phyloP scores from a whole-genome alignment of 2,797 vertebrate genomes.

The Monodelphis domestica region DNA sequence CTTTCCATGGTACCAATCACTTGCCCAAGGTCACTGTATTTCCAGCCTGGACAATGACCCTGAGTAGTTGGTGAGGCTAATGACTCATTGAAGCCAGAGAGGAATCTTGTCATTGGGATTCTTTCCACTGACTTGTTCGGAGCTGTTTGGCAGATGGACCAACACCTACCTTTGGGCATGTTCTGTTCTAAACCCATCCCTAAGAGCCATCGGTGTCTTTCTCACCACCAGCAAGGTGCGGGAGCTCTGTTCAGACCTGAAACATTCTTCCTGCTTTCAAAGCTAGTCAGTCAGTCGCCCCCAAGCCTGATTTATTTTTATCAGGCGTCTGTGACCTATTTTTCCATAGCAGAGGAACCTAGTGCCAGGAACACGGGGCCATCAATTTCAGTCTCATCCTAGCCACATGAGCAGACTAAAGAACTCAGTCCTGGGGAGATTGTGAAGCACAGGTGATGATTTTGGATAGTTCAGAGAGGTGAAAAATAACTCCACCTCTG shows the following conservation, averaged over 20 bases:
- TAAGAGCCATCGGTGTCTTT: slow-evolving; percentile 59
- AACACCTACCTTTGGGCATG: slow-evolving; percentile 71
- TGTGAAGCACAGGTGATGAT: neutral
- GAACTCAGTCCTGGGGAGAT: slow-evolving; percentile 28
- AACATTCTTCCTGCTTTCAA: slow-evolving; percentile 57
- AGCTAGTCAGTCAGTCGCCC: slow-evolving; percentile 53
- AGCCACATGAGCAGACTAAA: slow-evolving; percentile 9
- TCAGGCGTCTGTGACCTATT: slow-evolving; percentile 58
- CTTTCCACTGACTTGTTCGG: slow-evolving; percentile 61
- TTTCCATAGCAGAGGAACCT: slow-evolving; percentile 59
- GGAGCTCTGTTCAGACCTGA: slow-evolving; percentile 69
- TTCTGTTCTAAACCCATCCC: slow-evolving; percentile 73
- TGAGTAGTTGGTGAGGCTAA: slow-evolving; percentile 25
- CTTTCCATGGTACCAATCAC: neutral
- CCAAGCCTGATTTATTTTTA: slow-evolving; percentile 61
- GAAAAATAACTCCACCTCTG: neutral
- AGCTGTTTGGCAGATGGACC: slow-evolving; percentile 68
- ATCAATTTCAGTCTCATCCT: slow-evolving; percentile 7
- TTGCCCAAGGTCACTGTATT: neutral
- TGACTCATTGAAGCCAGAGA: slow-evolving; percentile 39
- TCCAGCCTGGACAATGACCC: neutral
- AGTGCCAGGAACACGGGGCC: slow-evolving; percentile 31
- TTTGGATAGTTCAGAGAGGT: neutral
- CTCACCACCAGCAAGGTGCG: slow-evolving; percentile 48
- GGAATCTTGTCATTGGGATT: slow-evolving; percentile 52